Evolutionary conservation across 2,113 vertebrate species (phyloP).

Genomic region (Apus apus): DNA sequence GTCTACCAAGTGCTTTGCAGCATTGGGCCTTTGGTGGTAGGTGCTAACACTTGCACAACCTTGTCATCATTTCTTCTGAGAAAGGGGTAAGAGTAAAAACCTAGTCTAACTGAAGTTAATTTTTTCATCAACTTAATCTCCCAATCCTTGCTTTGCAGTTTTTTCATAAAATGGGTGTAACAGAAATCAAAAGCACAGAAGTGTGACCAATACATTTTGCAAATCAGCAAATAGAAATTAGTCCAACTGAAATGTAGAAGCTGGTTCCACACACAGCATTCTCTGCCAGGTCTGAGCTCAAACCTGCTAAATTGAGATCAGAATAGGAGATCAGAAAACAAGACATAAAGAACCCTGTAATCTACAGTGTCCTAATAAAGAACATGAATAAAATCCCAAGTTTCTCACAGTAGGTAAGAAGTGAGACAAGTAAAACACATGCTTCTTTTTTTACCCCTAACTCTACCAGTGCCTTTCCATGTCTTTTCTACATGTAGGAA

Average conservation of each 20-base stretch:
- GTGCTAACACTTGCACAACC: background rate
- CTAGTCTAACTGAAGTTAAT: background rate
- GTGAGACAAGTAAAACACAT: background rate
- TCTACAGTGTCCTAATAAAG: background rate
- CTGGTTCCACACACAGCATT: background rate
- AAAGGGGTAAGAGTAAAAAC: background rate
- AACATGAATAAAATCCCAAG: background rate
- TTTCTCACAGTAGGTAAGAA: background rate
- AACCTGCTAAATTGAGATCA: background rate
- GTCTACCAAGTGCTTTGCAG: background rate
- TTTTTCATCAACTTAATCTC: background rate
- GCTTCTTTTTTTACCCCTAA: background rate
- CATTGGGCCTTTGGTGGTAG: background rate
- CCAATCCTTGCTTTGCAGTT: background rate
- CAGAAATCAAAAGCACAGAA: background rate
- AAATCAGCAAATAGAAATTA: background rate
- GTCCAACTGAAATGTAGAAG: background rate
- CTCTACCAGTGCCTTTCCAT: background rate
- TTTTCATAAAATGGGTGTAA: background rate
- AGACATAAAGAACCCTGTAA: background rate
- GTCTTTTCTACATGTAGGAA: background rate
- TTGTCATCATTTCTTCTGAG: background rate
- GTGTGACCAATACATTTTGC: background rate
- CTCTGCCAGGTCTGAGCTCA: background rate
- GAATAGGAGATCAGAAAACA: background rate